Base-by-base conservation (phyloP, 2,797 vertebrate genomes). In the Cuniculus paca region DNA sequence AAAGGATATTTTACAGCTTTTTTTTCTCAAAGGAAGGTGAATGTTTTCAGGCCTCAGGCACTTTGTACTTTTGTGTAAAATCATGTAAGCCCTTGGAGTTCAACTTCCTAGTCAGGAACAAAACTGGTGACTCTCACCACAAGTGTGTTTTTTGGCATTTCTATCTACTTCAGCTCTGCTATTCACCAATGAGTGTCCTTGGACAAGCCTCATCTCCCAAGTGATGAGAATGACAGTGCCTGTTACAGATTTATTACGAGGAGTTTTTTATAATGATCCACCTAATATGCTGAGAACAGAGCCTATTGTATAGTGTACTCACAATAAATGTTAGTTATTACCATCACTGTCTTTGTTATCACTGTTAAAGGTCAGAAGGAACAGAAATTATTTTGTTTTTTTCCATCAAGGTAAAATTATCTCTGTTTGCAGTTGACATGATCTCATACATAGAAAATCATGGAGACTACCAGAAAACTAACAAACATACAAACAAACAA, bases 111-210 rank as follows among this genome's bases (percentile, higher is more conserved):
- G 8, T 26, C 52, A 54, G 81, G 56, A 65, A 3, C 45, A n/a
- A 26, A 19, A 36, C 74, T 24, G 10, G 1, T 28, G 36, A 60
- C n/a, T 65, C 6, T 48, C 36, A 8, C 5, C n/a, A 10, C 2
- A 1, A 58, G 36, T 34, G n/a, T 0, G 4, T 1, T 36, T 26
- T 42, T 36, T 12, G 28, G 24, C 52, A 3, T 1, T 14, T 10
- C 24, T 61, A 0, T 17, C 28, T 31, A 3, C 42, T 39, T 28
- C 20, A 65, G 34, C 58, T 52, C 63, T 74, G 9, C 31, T n/a
- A 11, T 31, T 56, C 65, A 36, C 58, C 31, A 6, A 12, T 34
- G 5, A 34, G 20, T 50, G 81, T 48, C 58, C 6, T 60, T n/a
- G 28, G 42, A 17, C 28, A 65, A 70, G 2, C 42, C 50, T 77